Evolutionary conservation across 2,888 invertebrate genomes (phyloP), one percentile per base, ranked within the genome.

Genomic region (Chalcis sispes): DNA sequence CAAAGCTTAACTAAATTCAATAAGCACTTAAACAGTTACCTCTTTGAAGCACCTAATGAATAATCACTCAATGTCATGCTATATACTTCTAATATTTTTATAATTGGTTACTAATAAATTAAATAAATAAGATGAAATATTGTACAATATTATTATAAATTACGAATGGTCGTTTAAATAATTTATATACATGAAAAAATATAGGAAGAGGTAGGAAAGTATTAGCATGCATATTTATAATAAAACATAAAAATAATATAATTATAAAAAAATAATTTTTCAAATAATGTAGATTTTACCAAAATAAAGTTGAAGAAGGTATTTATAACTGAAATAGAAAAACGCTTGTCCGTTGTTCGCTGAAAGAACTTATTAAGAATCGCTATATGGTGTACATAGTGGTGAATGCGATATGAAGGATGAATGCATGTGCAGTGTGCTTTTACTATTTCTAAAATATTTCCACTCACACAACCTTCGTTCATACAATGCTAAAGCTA

Each of bases 391-490:
- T 79, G 79, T 76, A 79, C 69, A 79, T 72, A 50, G 62, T 75
- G 56, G 50, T 61, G 52, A 58, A 64, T 69, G 59, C 32, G 13
- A 25, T 48, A 32, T 62, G 62, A 71, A 70, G 59, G 67, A 73
- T 62, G 75, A 71, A 77, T 66, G 42, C 70, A 75, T 80, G 73
- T 79, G 80, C 78, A 81, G 76, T 80, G 79, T 76, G 79, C 32
- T 48, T 75, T 76, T 64, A 76, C 77, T 78, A 20, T 20, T 29
- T 78, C 81, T 79, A 79, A 46, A 76, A 52, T 25, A 5, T 75
- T 80, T 79, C 78, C 85, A 85, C 81, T 84, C 84, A 82, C 77
- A 70, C 86, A 82, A 71, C 85, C 85, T 83, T 84, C 88, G 86
- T 77, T 82, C 84, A 70, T 13, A 8, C 27, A 27, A 18, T 10